A percentile compares a stretch with the other conserved stretches of the same genome.
Evolutionary conservation across 1,140 invertebrate species (phyloP).

Genomic region (Papilio helenus): DNA sequence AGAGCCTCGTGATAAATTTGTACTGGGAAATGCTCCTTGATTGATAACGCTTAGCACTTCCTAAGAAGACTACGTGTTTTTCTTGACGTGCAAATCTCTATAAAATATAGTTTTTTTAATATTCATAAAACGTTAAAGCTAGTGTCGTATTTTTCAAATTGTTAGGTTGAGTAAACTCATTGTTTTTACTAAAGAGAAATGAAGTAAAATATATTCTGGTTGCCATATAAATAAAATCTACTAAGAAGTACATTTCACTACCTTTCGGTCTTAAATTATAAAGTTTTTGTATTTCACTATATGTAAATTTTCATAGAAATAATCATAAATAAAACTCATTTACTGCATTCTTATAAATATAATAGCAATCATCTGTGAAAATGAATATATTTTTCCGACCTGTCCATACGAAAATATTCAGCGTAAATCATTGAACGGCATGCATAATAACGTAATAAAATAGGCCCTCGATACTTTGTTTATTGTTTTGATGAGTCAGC

Average conservation of each 20-base stretch:
- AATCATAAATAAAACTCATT: neutral
- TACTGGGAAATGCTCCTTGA: constrained; percentile 77
- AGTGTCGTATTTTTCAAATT: neutral
- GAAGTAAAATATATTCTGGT: too few species aligned
- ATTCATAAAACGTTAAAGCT: too few species aligned
- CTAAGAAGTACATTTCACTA: too few species aligned
- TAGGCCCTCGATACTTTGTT: constrained; percentile 81
- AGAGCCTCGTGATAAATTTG: constrained; percentile 79
- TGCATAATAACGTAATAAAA: constrained; percentile 82
- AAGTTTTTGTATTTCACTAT: too few species aligned
- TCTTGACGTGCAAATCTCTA: constrained; percentile 30
- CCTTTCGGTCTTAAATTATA: too few species aligned
- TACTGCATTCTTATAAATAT: neutral
- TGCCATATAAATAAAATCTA: too few species aligned
- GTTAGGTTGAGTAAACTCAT: neutral
- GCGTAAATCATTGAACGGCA: constrained; percentile 79
- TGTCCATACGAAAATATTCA: constrained; percentile 60
- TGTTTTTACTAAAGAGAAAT: too few species aligned
- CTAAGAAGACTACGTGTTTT: constrained; percentile 41
- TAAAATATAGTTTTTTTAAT: constrained; percentile 1
- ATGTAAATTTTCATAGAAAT: too few species aligned
- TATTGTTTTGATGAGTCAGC: constrained; percentile 84
- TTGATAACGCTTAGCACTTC: constrained; percentile 66
- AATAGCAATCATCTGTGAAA: neutral
- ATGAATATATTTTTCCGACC: constrained; percentile 39